Evolutionary conservation across 92 coral and sea anemone species (phyloP).

Genomic region (Parazoanthus swiftii): DNA sequence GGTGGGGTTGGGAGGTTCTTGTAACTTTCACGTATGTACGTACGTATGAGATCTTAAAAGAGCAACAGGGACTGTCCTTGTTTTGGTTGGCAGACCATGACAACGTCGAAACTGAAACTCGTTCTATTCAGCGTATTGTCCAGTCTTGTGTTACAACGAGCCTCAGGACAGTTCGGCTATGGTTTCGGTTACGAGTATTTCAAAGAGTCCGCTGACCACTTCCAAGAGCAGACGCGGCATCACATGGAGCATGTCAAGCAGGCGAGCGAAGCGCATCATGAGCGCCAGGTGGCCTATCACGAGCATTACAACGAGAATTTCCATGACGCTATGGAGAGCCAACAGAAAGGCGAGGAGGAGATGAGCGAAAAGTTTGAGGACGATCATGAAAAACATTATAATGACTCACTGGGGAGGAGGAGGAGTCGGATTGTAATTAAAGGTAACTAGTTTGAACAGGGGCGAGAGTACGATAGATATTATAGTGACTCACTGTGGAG

Average conservation of each 20-base stretch:
- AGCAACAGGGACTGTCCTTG: too few relatives aligned
- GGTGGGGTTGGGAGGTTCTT: not conserved
- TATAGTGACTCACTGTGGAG: too few relatives aligned
- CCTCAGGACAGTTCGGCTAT: not conserved
- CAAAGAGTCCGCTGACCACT: constrained; percentile 36
- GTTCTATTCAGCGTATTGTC: not conserved
- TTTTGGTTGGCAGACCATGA: not conserved
- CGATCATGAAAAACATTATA: constrained; percentile 25
- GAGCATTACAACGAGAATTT: constrained; percentile 22
- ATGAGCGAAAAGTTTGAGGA: constrained; percentile 32
- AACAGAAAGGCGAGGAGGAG: constrained; percentile 18
- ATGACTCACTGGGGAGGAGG: constrained; percentile 21
- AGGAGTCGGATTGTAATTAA: not conserved
- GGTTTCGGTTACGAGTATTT: constrained; percentile 28
- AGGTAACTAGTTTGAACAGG: not conserved
- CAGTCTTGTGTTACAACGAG: not conserved
- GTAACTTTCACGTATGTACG: not conserved
- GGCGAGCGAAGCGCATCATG: not conserved
- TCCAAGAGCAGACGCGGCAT: constrained; percentile 19
- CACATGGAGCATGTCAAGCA: constrained; percentile 33
- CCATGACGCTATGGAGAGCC: constrained; percentile 25
- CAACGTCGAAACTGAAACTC: not conserved
- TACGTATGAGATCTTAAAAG: not conserved
- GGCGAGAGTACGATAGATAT: too few relatives aligned
- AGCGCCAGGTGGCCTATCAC: constrained; percentile 3